Evolutionary conservation across 2,113 vertebrate genomes (phyloP).

Genomic region (Odocoileus virginianus): DNA sequence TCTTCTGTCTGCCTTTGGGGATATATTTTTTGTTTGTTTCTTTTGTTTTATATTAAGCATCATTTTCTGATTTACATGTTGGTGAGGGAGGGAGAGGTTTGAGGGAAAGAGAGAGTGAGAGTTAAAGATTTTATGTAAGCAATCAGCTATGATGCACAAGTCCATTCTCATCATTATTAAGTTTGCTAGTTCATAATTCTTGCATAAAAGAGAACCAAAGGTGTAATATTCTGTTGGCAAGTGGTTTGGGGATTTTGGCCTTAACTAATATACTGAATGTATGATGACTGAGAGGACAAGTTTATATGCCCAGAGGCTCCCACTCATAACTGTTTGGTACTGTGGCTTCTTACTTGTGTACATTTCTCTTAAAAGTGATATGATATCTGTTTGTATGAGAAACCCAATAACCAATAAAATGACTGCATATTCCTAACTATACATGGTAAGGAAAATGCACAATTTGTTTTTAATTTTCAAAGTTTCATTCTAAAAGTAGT

Average conservation of each 20-base stretch:
- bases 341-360: conserved; percentile 43
- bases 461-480: conserved; percentile 64
- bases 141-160: background rate
- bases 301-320: background rate
- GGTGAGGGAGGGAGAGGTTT: background rate
- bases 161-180: background rate
- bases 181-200: background rate
- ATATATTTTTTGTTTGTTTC: background rate
- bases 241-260: background rate
- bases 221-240: background rate
- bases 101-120: background rate
- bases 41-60: background rate
- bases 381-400: conserved; percentile 67
- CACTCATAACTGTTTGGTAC: conserved; percentile 19
- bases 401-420: conserved; percentile 67
- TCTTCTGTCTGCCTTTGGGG: background rate
- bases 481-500: conserved; percentile 69
- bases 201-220: conserved; percentile 61
- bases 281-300: background rate
- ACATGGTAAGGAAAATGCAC: conserved; percentile 60
- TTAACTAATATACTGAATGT: conserved; percentile 29
- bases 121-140: background rate
- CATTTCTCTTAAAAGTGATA: conserved; percentile 55
- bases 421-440: conserved; percentile 69
- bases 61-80: conserved; percentile 15